A percentile compares a stretch with the other conserved stretches of the same genome.
Evolutionary conservation across 2,113 vertebrate genomes (phyloP).

Genomic region (Ibidorhyncha struthersii): DNA sequence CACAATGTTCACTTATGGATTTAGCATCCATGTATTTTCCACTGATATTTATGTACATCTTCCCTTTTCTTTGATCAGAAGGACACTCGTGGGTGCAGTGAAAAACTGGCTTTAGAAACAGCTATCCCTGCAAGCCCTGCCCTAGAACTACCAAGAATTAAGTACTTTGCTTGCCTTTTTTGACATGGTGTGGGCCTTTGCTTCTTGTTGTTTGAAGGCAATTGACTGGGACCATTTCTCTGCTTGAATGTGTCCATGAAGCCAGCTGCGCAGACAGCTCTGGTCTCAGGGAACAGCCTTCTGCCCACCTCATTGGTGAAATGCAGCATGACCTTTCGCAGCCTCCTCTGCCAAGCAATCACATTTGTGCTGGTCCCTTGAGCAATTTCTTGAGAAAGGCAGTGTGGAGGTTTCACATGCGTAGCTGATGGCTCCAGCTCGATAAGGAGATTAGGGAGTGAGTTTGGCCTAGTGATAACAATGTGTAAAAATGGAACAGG

Average conservation of each 20-base stretch:
- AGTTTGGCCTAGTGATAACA: background rate
- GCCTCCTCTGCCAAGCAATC: background rate
- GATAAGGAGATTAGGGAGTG: background rate
- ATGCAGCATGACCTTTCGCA: accelerated
- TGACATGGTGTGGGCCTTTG: background rate
- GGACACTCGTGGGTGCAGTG: background rate
- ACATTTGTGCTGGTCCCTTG: background rate
- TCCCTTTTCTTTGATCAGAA: background rate
- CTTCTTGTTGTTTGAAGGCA: background rate
- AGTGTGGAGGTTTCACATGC: background rate
- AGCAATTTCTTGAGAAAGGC: background rate
- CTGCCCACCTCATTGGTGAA: background rate
- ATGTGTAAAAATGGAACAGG: constrained; percentile 35
- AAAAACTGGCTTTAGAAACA: background rate
- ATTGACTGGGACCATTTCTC: background rate
- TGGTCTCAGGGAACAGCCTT: background rate
- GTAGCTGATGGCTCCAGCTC: background rate
- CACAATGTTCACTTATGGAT: background rate
- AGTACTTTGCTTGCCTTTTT: background rate
- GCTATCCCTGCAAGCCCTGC: background rate
- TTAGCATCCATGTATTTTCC: background rate
- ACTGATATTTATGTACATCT: background rate
- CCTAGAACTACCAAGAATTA: background rate
- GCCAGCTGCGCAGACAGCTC: background rate
- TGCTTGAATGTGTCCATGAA: background rate